phyloP scores from a whole-genome alignment of 2,888 invertebrate species.

The Carabus problematicus region DNA sequence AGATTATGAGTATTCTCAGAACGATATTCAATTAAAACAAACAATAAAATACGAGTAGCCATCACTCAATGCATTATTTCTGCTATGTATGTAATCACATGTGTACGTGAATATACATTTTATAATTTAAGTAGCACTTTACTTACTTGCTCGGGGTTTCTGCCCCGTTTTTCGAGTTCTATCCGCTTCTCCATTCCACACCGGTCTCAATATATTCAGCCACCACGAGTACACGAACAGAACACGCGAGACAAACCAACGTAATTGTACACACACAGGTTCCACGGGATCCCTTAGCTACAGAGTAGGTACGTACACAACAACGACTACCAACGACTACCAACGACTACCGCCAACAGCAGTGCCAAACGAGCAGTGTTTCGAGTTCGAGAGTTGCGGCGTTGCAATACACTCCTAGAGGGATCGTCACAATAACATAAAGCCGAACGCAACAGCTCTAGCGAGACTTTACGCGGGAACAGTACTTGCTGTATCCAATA shows the following conservation, averaged over 20 bases:
- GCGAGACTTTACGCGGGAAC: conserved; percentile 24
- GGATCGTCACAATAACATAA: conserved; percentile 56
- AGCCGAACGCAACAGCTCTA: conserved; percentile 29
- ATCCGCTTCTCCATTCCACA: conserved; percentile 90
- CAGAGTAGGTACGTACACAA: conserved; percentile 31
- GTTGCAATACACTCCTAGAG: conserved; percentile 55
- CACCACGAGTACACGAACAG: conserved; percentile 34
- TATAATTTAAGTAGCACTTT: conserved; percentile 39
- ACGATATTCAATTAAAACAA: conserved; percentile 6
- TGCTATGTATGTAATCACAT: conserved; percentile 43
- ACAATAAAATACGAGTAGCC: conserved; percentile 38
- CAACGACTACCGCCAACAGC: conserved; percentile 37
- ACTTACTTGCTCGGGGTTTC: conserved; percentile 88
- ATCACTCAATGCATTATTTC: conserved; percentile 33
- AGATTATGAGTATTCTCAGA: no score
- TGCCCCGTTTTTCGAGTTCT: conserved; percentile 92
- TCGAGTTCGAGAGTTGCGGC: conserved; percentile 40
- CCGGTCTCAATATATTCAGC: conserved; percentile 40
- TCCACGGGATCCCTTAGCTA: conserved; percentile 26
- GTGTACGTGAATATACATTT: conserved; percentile 46
- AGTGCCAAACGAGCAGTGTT: conserved; percentile 34
- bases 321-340: conserved; percentile 27
- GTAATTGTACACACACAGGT: conserved; percentile 37
- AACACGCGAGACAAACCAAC: conserved; percentile 37
- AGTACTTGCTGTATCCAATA: background rate